Percentiles rank a stretch among this genome's conserved stretches.
phyloP scores from a whole-genome alignment of 2,113 vertebrate species.

The Manacus vitellinus region DNA sequence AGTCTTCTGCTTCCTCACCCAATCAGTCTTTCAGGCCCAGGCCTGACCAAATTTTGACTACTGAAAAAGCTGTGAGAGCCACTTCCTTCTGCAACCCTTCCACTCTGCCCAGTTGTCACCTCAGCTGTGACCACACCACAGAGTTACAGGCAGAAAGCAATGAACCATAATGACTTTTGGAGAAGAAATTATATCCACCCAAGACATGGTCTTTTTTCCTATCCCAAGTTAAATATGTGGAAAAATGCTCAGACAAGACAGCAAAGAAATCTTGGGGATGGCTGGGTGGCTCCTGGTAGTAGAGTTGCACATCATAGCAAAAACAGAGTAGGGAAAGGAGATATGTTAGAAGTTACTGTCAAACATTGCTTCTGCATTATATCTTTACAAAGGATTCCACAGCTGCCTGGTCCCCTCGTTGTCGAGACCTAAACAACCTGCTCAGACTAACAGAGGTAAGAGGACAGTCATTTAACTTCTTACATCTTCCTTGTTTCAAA shows the following conservation, averaged over 20 bases:
- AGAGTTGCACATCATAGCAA: background rate
- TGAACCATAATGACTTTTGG: background rate
- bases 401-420: rapidly evolving
- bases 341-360: background rate
- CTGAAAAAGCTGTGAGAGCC: background rate
- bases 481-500: background rate
- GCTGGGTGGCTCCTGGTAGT: background rate
- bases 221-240: background rate
- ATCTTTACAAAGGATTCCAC: background rate
- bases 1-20: background rate
- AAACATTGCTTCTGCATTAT: background rate
- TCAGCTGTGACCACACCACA: background rate
- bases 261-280: background rate
- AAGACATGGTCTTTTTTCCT: background rate
- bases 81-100: background rate
- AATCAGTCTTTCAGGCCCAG: background rate
- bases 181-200: background rate
- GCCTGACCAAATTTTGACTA: background rate
- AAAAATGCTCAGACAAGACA: background rate
- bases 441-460: background rate
- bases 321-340: background rate
- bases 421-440: background rate
- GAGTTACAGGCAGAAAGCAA: background rate
- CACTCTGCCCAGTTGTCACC: background rate
- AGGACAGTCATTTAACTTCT: background rate